phyloP scores from a whole-genome alignment of 64 coral and sea anemone genomes.

The Montipora sp. region DNA sequence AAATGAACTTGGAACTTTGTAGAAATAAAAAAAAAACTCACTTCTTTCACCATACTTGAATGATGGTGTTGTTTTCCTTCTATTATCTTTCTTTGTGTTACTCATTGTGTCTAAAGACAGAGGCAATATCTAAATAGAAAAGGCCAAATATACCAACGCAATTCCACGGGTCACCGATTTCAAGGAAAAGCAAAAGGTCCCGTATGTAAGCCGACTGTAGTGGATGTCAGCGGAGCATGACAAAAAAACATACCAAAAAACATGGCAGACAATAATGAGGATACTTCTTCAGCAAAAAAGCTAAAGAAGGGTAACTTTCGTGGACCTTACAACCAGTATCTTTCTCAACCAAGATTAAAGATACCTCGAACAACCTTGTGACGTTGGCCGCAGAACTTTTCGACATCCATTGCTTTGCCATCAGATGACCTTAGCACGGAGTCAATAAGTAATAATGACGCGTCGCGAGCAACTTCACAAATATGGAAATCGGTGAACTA shows the following conservation, averaged over 20 bases:
- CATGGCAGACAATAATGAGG: constrained; percentile 2
- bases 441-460: no score
- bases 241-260: neutral
- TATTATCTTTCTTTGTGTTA: neutral
- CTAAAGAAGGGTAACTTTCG: neutral
- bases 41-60: constrained; percentile 9
- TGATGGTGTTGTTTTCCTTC: constrained; percentile 32
- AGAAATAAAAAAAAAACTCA: neutral
- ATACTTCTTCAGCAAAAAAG: constrained; percentile 34
- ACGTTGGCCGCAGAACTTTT: constrained; percentile 34
- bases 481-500: no score
- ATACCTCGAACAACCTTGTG: constrained; percentile 43
- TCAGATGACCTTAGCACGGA: no score
- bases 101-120: constrained; percentile 17
- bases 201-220: neutral
- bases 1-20: neutral
- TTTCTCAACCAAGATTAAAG: constrained; percentile 54
- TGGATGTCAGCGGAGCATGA: neutral
- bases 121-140: neutral
- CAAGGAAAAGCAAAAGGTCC: neutral
- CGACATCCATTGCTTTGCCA: no score
- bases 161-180: neutral
- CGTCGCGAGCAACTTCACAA: no score
- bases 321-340: constrained; percentile 67
- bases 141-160: neutral